Conservation (phyloP, 2,888 invertebrate genomes). For the Allygus modestus region DNA sequence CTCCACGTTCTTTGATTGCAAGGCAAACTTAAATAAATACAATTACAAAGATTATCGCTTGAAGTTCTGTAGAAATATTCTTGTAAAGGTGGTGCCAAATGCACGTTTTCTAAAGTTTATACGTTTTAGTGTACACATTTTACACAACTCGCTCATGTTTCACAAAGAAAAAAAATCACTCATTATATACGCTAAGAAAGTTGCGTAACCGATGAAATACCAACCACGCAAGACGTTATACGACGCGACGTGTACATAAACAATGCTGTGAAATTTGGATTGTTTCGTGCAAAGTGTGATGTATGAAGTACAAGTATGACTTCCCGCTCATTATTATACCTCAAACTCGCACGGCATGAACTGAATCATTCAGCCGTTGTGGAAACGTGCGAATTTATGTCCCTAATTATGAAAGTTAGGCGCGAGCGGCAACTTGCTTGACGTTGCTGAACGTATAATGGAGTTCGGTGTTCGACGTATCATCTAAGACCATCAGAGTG, state of each 20-base stretch:
- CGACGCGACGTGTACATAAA: constrained; percentile 6
- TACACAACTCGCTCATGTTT: too few species aligned
- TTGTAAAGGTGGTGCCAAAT: too few species aligned
- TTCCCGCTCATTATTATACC: constrained; percentile 45
- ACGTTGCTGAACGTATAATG: neutral
- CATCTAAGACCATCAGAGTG: neutral
- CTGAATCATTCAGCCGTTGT: constrained; percentile 43
- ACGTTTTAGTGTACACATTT: too few species aligned
- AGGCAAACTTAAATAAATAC: too few species aligned
- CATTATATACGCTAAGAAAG: too few species aligned
- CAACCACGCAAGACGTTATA: neutral
- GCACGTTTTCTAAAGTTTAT: too few species aligned
- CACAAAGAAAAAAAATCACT: too few species aligned
- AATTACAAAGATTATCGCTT: too few species aligned
- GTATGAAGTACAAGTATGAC: neutral
- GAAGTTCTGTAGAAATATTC: too few species aligned
- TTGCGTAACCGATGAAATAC: neutral
- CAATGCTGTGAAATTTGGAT: constrained; percentile 23
- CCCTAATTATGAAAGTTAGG: constrained; percentile 54
- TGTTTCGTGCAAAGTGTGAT: constrained; percentile 34
- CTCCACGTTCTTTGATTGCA: too few species aligned
- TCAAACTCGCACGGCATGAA: constrained; percentile 19
- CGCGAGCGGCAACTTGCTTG: neutral
- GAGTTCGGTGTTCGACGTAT: neutral
- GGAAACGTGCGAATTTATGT: constrained; percentile 46